These are phyloP conservation scores for Brotula barbata DNA, from an alignment of 2,797 vertebrate species.

Conservation along the genomic window DNA sequence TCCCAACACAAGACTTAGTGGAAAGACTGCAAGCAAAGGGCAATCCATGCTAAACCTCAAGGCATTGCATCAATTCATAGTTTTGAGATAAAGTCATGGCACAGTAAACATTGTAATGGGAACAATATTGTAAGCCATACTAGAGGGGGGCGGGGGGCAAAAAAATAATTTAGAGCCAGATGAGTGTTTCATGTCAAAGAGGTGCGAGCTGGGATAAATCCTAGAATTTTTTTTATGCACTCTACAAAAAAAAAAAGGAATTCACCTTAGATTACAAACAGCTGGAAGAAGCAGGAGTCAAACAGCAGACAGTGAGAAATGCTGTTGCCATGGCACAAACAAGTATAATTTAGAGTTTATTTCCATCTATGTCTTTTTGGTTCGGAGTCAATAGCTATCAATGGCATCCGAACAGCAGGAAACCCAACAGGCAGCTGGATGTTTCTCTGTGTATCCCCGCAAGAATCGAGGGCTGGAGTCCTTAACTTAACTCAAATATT, in stretches of 20 bases:
- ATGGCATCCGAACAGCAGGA: conserved; percentile 1
- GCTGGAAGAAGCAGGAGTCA: conserved; percentile 44
- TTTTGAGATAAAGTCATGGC: conserved; percentile 48
- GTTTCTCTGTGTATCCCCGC: conserved; percentile 28
- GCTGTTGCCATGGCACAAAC: conserved; percentile 41
- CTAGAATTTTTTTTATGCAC: conserved; percentile 39
- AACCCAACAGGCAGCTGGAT: conserved; percentile 19
- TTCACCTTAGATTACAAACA: conserved; percentile 37
- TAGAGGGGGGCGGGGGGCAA: neutral
- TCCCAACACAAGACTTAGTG: conserved; percentile 1
- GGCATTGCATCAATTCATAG: conserved; percentile 44
- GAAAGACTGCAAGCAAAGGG: conserved; percentile 29
- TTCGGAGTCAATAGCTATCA: conserved; percentile 24
- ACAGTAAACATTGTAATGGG: conserved; percentile 43
- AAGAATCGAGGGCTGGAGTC: neutral
- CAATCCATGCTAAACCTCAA: conserved; percentile 18
- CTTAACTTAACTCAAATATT: no score
- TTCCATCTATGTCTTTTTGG: conserved; percentile 40
- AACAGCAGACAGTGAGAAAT: conserved; percentile 27
- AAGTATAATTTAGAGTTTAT: conserved; percentile 40
- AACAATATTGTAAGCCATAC: conserved; percentile 38
- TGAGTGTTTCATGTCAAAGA: conserved; percentile 41
- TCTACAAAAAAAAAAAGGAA: conserved; percentile 21
- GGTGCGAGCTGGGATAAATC: conserved; percentile 46
- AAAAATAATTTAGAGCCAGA: conserved; percentile 44